Evolutionary conservation across 2,888 invertebrate genomes (phyloP), one percentile per base, ranked within the genome.

Genomic region (Papilio protenor): DNA sequence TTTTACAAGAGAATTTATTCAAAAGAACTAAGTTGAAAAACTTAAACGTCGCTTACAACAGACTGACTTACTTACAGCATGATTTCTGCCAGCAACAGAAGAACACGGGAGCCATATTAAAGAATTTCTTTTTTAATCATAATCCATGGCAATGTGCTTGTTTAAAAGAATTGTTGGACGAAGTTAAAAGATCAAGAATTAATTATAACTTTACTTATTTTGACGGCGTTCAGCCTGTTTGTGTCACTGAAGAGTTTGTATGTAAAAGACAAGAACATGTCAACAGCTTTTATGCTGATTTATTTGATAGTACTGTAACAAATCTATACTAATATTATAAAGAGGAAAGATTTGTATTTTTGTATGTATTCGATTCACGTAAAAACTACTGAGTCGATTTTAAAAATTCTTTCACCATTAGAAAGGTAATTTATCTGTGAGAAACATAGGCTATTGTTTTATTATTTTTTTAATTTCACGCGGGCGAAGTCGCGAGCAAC

Each of bases 121-220:
- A 82, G 2, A 91, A 90, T 78, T 90, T 93, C 77, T 88, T 87
- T 74, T 91, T 93, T 45, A 87, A 91, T 33, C 88, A 90, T 21
- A 94, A 93, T 78, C 93, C 92, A 1, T 93, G 92, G 92, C 92
- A 93, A 77, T 94, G 94, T 79, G 85, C 89, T 2, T 93, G 94
- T 81, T 82, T 93, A 0, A 85, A 83, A 64, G 89, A 92, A 40
- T 79, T 92, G 23, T 66, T 93, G 3, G 86, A 85, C 64, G 93
- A 93, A 83, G 86, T 92, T 0, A 92, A 91, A 79, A 84, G 78
- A 23, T 83, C 85, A 12, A 82, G 83, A 5, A 87, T 94, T 52
- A 82, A 83, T 21, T 93, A 94, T 76, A 91, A 91, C 61, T 81
- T 75, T 71, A 78, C 76, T 0, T 87, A 88, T 79, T 91, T 88